These are phyloP conservation scores for Achlya flavicornis DNA, from an alignment of 2,888 invertebrate species.

Conservation along the genomic window DNA sequence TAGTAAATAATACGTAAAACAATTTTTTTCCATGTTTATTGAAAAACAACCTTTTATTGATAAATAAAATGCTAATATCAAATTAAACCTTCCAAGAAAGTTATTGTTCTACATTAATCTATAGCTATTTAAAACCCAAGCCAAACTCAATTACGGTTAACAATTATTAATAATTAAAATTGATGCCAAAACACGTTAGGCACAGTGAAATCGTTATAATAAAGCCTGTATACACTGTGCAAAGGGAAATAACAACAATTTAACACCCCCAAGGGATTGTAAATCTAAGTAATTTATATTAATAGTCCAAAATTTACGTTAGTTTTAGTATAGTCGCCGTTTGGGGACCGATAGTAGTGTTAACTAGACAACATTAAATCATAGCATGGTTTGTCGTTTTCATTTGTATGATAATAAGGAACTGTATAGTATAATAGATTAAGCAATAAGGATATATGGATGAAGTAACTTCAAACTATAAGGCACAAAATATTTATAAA, in stretches of 20 bases:
- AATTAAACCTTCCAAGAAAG: not conserved
- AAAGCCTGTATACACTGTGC: conserved; percentile 57
- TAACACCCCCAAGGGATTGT: conserved; percentile 72
- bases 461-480: not conserved
- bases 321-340: conserved; percentile 70
- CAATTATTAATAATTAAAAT: conserved; percentile 66
- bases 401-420: conserved; percentile 31
- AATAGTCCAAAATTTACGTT: conserved; percentile 73
- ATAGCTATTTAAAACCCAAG: conserved; percentile 30
- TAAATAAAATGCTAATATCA: not conserved
- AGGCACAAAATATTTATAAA: too few species aligned
- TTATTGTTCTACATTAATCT: conserved; percentile 19
- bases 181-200: conserved; percentile 56
- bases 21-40: too few species aligned
- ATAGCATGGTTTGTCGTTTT: conserved; percentile 55
- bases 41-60: too few species aligned
- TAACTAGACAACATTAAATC: conserved; percentile 66
- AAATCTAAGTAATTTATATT: conserved; percentile 81
- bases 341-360: conserved; percentile 68
- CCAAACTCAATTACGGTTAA: conserved; percentile 46
- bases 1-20: too few species aligned
- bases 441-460: not conserved
- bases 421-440: too few species aligned
- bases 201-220: conserved; percentile 52
- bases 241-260: conserved; percentile 69